Percentiles rank a stretch among this genome's conserved stretches.
Conservation (phyloP, 2,888 invertebrate genomes). For the Catocala sponsa region DNA sequence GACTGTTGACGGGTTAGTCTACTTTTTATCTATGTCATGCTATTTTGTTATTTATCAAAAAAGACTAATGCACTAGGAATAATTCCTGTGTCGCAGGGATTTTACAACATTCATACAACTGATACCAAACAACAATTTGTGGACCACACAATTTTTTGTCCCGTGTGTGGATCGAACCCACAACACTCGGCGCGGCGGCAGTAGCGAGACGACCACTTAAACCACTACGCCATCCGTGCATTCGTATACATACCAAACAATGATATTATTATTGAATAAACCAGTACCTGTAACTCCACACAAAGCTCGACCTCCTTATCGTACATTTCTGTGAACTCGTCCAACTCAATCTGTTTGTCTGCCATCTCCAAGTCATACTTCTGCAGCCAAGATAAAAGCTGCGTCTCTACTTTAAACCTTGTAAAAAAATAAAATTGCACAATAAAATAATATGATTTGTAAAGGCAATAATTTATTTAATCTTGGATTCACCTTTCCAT, state of each 20-base stretch:
- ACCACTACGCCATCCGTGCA: background rate
- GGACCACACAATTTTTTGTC: too few species aligned
- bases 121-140: too few species aligned
- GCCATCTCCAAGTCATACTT: constrained; percentile 89
- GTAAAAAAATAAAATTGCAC: background rate
- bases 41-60: too few species aligned
- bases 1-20: too few species aligned
- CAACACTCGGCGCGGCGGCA: too few species aligned
- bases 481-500: too few species aligned
- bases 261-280: background rate
- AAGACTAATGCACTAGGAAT: too few species aligned
- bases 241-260: background rate
- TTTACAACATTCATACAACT: too few species aligned
- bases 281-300: constrained; percentile 75
- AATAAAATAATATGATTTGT: background rate
- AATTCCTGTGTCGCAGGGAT: too few species aligned
- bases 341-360: constrained; percentile 86
- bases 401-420: constrained; percentile 88
- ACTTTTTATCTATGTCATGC: too few species aligned
- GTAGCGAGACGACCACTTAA: background rate
- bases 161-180: too few species aligned
- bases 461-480: too few species aligned
- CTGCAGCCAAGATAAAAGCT: constrained; percentile 86
- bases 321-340: constrained; percentile 81
- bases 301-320: constrained; percentile 81